These are phyloP conservation scores for Tortricodes alternella DNA, from an alignment of 2,888 invertebrate genomes.

Conservation along the genomic window DNA sequence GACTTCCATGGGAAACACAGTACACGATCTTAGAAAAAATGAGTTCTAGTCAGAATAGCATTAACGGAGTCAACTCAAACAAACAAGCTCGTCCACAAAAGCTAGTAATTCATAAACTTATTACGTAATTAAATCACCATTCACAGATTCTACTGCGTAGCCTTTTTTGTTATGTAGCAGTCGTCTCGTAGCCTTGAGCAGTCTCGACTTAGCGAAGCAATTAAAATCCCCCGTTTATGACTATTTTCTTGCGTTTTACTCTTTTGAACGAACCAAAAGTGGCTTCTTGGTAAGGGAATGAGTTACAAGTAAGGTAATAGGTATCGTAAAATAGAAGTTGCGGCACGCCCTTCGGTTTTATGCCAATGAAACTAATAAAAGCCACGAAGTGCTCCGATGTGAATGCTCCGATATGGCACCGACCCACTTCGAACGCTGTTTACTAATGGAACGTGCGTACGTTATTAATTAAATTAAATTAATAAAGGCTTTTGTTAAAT, in stretches of 20 bases:
- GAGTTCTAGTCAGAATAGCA: no score
- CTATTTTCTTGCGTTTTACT: neutral
- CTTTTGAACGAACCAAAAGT: neutral
- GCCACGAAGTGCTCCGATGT: slow-evolving; percentile 16
- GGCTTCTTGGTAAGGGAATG: slow-evolving; percentile 5
- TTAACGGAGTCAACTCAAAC: no score
- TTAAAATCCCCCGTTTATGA: slow-evolving; percentile 1
- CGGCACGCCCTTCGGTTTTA: slow-evolving; percentile 30
- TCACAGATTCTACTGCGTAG: neutral
- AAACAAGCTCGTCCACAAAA: no score
- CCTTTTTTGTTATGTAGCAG: neutral
- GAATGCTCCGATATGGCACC: slow-evolving; percentile 1
- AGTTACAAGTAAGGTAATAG: slow-evolving; percentile 11
- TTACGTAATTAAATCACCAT: neutral
- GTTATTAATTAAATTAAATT: neutral
- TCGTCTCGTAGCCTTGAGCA: neutral
- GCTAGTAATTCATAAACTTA: no score
- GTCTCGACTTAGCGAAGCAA: neutral
- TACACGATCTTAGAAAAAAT: no score
- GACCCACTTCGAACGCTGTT: slow-evolving; percentile 2
- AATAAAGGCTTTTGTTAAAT: neutral
- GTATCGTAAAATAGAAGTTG: slow-evolving; percentile 23
- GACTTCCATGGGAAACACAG: no score
- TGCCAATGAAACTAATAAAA: slow-evolving; percentile 32
- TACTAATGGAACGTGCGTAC: slow-evolving; percentile 5